A percentile compares a stretch with the other conserved stretches of the same genome.
phyloP scores from a whole-genome alignment of 2,113 vertebrate genomes.

The Pygoscelis adeliae region DNA sequence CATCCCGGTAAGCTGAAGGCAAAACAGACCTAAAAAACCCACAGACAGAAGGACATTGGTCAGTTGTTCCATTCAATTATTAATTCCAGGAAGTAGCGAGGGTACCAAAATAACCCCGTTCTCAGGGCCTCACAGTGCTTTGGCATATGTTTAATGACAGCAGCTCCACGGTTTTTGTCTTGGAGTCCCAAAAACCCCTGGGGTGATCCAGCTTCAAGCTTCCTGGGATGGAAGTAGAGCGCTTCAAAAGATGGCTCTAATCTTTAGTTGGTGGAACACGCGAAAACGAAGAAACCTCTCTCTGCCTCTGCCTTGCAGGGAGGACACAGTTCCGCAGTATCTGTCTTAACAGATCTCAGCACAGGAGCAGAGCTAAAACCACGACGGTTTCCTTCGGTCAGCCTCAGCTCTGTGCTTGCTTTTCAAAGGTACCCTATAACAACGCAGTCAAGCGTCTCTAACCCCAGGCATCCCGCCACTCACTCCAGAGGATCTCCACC shows the following conservation, averaged over 20 bases:
- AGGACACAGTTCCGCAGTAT: background rate
- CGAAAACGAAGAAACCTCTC: background rate
- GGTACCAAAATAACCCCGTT: background rate
- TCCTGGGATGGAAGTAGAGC: background rate
- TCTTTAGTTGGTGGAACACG: background rate
- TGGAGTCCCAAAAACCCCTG: background rate
- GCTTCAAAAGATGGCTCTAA: background rate
- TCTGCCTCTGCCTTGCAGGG: background rate
- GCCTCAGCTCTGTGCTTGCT: background rate
- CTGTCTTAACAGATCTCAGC: background rate
- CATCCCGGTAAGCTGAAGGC: background rate
- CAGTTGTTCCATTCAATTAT: background rate
- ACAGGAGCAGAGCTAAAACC: background rate
- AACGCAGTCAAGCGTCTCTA: rapidly evolving
- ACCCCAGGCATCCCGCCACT: background rate
- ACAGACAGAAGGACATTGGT: background rate
- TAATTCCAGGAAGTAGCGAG: background rate
- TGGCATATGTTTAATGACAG: background rate
- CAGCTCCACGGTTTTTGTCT: background rate
- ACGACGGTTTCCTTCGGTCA: rapidly evolving
- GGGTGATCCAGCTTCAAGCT: background rate
- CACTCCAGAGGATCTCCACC: background rate
- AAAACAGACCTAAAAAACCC: background rate
- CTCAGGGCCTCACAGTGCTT: background rate
- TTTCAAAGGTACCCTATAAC: background rate